Evolutionary conservation across 1,140 invertebrate species (phyloP).

Genomic region (Hycleus phaleratus): DNA sequence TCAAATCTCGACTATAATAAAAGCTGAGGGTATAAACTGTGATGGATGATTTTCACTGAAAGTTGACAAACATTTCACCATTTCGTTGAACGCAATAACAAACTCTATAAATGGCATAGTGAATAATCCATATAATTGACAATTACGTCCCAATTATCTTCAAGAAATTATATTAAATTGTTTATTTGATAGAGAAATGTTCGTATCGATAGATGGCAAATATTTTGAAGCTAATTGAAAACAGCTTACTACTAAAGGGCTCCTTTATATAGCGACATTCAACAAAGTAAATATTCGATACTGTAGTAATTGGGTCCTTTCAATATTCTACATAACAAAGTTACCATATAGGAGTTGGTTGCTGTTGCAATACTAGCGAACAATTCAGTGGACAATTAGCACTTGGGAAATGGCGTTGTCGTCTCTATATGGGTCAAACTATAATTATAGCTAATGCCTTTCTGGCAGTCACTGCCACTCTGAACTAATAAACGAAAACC

Average conservation of each 20-base stretch:
- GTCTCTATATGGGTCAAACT: slow-evolving; percentile 19
- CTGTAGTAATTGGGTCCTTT: slow-evolving; percentile 1
- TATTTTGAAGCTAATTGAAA: too few relatives aligned
- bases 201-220: too few relatives aligned
- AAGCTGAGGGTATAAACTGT: slow-evolving; percentile 11
- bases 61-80: background rate
- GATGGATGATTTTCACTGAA: slow-evolving; percentile 12
- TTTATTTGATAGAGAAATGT: too few relatives aligned
- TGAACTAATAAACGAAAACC: slow-evolving; percentile 8
- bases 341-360: slow-evolving; percentile 5
- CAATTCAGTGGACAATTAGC: slow-evolving; percentile 21
- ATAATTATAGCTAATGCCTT: slow-evolving; percentile 18
- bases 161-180: too few relatives aligned
- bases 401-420: slow-evolving; percentile 16
- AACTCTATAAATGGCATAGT: background rate
- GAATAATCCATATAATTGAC: too few relatives aligned
- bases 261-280: too few relatives aligned
- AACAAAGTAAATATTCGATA: too few relatives aligned
- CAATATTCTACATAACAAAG: slow-evolving; percentile 17
- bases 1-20: slow-evolving; percentile 21
- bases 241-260: too few relatives aligned
- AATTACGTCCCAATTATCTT: too few relatives aligned
- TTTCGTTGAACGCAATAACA: background rate
- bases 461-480: slow-evolving; percentile 11
- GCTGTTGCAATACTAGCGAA: slow-evolving; percentile 9